These are phyloP conservation scores for Pyxicephalus adspersus DNA, from an alignment of 2,113 vertebrate genomes.

Conservation along the genomic window DNA sequence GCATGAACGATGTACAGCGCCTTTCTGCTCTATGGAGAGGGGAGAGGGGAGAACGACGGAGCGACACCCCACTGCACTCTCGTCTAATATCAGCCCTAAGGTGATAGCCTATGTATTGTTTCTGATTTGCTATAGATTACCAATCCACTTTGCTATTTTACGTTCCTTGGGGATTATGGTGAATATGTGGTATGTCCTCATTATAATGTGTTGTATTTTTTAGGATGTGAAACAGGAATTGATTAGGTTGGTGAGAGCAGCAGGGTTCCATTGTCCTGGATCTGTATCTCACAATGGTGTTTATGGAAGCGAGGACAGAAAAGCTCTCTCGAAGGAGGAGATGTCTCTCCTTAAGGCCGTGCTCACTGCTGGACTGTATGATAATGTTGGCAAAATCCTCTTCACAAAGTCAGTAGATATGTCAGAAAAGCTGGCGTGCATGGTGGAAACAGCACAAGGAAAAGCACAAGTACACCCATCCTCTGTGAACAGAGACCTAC, in stretches of 20 bases:
- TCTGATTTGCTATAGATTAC: no score
- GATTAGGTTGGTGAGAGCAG: constrained; percentile 87
- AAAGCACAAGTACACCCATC: constrained; percentile 93
- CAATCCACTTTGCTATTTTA: no score
- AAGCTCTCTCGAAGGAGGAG: constrained; percentile 74
- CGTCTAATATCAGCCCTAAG: no score
- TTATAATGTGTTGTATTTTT: constrained; percentile 39
- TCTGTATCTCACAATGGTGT: constrained; percentile 52
- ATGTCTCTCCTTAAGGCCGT: constrained; percentile 86
- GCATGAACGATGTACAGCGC: no score
- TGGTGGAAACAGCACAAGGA: constrained; percentile 91
- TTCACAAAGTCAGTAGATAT: constrained; percentile 85
- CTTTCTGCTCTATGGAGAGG: no score
- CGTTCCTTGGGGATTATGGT: no score
- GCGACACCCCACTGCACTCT: no score
- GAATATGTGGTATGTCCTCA: no score
- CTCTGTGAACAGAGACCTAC: constrained; percentile 90
- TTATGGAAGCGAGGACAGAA: constrained; percentile 58
- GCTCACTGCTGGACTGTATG: constrained; percentile 90
- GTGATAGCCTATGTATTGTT: no score
- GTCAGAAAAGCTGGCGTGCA: constrained; percentile 84
- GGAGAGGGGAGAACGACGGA: no score
- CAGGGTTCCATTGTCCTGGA: constrained; percentile 77
- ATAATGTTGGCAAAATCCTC: constrained; percentile 86
- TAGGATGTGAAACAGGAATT: constrained; percentile 93